A percentile compares a stretch with the other conserved stretches of the same genome.
Evolutionary conservation across 2,797 vertebrate genomes (phyloP).

Genomic region (Hirundo rustica): DNA sequence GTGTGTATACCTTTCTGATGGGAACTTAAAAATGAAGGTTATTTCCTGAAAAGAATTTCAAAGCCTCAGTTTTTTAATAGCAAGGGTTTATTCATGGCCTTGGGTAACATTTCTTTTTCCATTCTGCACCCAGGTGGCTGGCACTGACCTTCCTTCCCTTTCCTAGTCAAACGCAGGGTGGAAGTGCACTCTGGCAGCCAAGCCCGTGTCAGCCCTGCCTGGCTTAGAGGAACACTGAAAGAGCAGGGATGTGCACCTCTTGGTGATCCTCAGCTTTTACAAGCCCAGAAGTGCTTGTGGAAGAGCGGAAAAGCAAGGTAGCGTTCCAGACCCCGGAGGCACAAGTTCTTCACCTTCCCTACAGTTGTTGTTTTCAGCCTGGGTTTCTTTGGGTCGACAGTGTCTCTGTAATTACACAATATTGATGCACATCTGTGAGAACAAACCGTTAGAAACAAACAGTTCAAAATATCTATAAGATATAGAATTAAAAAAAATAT

Average conservation of each 20-base stretch:
- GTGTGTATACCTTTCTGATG: not conserved
- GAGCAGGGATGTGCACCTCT: fast-evolving
- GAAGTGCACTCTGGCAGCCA: not conserved
- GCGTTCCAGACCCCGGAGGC: not conserved
- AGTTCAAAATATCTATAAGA: conserved; percentile 30
- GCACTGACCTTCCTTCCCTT: not conserved
- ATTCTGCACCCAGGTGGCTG: not conserved
- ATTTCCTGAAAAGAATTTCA: not conserved
- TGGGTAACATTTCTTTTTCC: not conserved
- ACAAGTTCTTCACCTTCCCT: not conserved
- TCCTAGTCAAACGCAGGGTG: not conserved
- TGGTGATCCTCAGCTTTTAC: not conserved
- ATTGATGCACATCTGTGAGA: not conserved
- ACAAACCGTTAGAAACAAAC: not conserved
- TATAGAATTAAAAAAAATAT: conserved; percentile 4
- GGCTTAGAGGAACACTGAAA: not conserved
- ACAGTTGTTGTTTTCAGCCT: not conserved
- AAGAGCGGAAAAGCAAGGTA: not conserved
- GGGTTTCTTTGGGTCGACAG: not conserved
- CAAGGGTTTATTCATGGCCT: not conserved
- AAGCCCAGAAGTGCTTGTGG: not conserved
- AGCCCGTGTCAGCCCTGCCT: not conserved
- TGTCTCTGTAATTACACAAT: not conserved
- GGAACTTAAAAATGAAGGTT: conserved; percentile 4
- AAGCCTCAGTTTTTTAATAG: not conserved